phyloP scores from a whole-genome alignment of 2,888 invertebrate species.

The Tenthredo notha region DNA sequence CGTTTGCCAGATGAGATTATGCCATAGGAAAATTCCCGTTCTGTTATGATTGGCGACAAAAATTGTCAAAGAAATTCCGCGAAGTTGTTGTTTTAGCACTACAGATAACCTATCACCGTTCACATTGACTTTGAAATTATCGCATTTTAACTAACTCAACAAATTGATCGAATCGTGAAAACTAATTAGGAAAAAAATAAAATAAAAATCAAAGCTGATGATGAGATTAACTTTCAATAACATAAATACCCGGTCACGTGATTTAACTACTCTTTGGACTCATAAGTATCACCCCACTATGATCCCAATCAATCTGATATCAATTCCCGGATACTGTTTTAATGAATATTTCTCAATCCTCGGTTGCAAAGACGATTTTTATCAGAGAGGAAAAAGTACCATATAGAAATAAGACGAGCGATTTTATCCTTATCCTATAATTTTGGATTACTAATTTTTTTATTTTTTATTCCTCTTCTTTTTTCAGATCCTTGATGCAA shows the following conservation, averaged over 20 bases:
- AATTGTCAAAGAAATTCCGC: background rate
- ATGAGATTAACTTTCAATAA: background rate
- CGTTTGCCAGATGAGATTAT: background rate
- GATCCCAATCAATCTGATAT: background rate
- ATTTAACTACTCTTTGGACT: background rate
- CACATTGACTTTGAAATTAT: background rate
- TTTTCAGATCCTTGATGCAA: slow-evolving; percentile 93
- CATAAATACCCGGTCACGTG: background rate
- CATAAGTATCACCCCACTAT: background rate
- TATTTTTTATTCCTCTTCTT: background rate
- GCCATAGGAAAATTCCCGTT: background rate
- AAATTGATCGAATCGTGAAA: background rate
- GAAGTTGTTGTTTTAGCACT: background rate
- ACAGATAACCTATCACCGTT: slow-evolving; percentile 22
- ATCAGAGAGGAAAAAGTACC: background rate
- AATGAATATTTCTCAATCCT: background rate
- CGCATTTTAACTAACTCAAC: background rate
- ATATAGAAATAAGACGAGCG: background rate
- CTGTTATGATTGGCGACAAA: background rate
- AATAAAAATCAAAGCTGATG: slow-evolving; percentile 7
- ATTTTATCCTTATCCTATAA: background rate
- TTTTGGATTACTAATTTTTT: slow-evolving; percentile 5
- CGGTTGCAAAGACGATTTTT: background rate
- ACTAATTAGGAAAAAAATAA: background rate
- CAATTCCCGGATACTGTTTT: background rate